Conservation (phyloP, 1,140 invertebrate genomes). For the Prorops nasuta region DNA sequence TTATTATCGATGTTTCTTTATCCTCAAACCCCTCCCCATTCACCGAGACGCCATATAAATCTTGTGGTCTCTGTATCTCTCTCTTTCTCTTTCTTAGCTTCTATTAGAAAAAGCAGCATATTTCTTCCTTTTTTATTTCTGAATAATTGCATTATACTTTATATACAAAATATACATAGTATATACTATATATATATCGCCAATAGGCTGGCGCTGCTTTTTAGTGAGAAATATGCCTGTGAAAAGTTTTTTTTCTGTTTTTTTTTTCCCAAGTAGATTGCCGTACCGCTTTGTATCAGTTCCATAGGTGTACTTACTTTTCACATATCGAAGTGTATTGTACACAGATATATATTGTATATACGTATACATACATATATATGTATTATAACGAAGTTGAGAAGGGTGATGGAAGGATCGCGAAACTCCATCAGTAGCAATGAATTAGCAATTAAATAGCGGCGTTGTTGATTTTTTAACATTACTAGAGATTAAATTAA, state of each 20-base stretch:
- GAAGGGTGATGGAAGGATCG: constrained; percentile 13
- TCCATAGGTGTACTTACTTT: constrained; percentile 46
- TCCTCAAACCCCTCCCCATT: too few relatives aligned
- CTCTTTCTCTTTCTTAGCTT: not conserved
- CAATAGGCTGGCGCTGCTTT: too few relatives aligned
- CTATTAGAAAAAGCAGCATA: too few relatives aligned
- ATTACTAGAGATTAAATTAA: constrained; percentile 34
- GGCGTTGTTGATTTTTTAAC: constrained; percentile 32
- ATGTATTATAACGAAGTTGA: constrained; percentile 24
- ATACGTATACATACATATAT: constrained; percentile 17
- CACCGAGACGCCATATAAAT: too few relatives aligned
- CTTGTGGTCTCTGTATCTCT: too few relatives aligned
- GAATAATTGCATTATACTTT: too few relatives aligned
- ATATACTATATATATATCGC: too few relatives aligned
- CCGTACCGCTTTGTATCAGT: constrained; percentile 29
- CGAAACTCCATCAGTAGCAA: constrained; percentile 10
- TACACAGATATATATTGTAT: constrained; percentile 28
- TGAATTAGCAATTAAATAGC: constrained; percentile 26
- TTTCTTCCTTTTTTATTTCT: constrained; percentile 6
- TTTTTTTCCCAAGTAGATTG: not conserved
- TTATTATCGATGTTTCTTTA: too few relatives aligned
- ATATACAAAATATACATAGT: too few relatives aligned
- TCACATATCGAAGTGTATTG: constrained; percentile 32
- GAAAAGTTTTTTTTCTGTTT: constrained; percentile 15
- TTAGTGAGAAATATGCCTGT: constrained; percentile 3